These are phyloP conservation scores for Amphiura filiformis DNA, from an alignment of 35 echinoderm and acorn worm genomes.

Conservation along the genomic window DNA sequence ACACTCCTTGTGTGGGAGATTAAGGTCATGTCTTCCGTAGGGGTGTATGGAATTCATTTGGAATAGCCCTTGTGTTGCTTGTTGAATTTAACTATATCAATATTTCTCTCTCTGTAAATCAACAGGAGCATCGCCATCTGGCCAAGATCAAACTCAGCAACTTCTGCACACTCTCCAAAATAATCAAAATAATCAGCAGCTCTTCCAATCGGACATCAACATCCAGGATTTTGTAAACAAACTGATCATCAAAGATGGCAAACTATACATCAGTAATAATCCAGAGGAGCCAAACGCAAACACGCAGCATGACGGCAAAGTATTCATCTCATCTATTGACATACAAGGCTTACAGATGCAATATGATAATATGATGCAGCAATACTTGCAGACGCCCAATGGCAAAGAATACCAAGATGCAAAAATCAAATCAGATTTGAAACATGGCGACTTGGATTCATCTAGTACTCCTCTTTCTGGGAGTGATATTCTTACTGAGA, in stretches of 20 bases:
- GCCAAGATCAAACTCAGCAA: too few species aligned
- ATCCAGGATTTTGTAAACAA: background rate
- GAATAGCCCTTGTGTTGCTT: too few species aligned
- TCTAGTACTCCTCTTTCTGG: background rate
- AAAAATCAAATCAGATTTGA: conserved; percentile 5
- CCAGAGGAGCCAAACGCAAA: background rate
- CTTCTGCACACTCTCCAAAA: background rate
- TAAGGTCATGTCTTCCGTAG: too few species aligned
- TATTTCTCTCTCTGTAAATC: too few species aligned
- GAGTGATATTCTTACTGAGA: background rate
- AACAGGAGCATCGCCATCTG: too few species aligned
- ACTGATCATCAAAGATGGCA: conserved; percentile 8
- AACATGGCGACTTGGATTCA: conserved; percentile 41
- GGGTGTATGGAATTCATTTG: too few species aligned
- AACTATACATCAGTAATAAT: background rate
- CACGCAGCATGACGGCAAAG: background rate
- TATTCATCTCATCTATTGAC: background rate
- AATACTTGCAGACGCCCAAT: conserved; percentile 42
- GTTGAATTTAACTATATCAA: too few species aligned
- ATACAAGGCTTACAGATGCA: conserved; percentile 27
- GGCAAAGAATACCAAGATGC: conserved; percentile 35
- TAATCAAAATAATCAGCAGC: background rate
- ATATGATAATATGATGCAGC: conserved; percentile 46
- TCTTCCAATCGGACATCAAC: background rate
- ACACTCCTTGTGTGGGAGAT: too few species aligned